Evolutionary conservation across 2,797 vertebrate genomes (phyloP), one percentile per base, ranked within the genome.

Genomic region (Orientallactaga sibirica): DNA sequence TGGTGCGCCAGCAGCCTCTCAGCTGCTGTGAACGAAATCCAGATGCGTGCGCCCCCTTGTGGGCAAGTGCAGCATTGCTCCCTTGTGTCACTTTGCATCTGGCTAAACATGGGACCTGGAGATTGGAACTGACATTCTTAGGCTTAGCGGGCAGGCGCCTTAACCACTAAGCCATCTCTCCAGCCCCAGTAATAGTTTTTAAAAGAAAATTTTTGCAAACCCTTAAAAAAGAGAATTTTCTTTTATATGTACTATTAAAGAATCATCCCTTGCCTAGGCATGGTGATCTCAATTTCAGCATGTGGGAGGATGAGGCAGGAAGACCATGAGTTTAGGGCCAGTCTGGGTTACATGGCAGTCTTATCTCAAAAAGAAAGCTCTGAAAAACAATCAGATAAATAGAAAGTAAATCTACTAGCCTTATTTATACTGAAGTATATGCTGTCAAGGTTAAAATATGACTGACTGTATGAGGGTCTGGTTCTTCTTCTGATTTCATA

Each of bases 371-470:
- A 48, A 22, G 5, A 29, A 18, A 80, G 19, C 22, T 48, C 48
- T 48, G 7, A 55, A 55, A 29, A 25, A n/a, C 2, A 84, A 71
- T 15, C 12, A 9, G 25, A 58, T 15, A 25, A 82, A 24, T 84
- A 19, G 80, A 74, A 76, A 91, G 66, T 25, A 24, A 81, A 37
- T 55, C 22, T 9, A 58, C 25, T 92, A 64, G 48, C 68, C 76
- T 93, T 88, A 58, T 61, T 95, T 82, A 48, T 48, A 7, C 78
- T 33, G 25, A 92, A 88, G 33, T 93, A 62, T 86, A 75, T 66
- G 55, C 62, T 67, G 43, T 74, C 6, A 27, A 78, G 74, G 10
- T 20, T 33, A 61, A 86, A 55, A 80, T 1, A 10, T 66, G 64
- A 80, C 55, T 66, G 64, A 80, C 55, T 92, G 88, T 61, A 9